Evolutionary conservation across 2,888 invertebrate species (phyloP).

Genomic region (Hemistola chrysoprasaria): DNA sequence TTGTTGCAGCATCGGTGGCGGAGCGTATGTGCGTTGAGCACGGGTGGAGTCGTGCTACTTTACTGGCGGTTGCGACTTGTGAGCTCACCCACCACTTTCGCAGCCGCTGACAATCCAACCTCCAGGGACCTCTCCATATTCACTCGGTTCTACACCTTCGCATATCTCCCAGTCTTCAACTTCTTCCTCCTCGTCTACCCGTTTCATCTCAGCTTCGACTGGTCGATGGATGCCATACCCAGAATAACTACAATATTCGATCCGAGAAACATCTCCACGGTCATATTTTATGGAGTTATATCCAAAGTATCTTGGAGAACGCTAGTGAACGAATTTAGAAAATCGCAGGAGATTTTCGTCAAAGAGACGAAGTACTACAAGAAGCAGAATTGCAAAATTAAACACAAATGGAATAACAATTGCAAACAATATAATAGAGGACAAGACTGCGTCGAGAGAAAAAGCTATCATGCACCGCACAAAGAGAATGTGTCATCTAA

Average conservation of each 20-base stretch:
- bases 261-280: constrained; percentile 88
- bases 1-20: constrained; percentile 87
- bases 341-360: constrained; percentile 52
- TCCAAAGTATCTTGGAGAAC: constrained; percentile 69
- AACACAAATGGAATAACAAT: constrained; percentile 71
- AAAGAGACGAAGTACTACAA: constrained; percentile 67
- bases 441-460: constrained; percentile 67
- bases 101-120: constrained; percentile 97
- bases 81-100: constrained; percentile 90
- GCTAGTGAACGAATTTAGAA: constrained; percentile 60
- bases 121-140: constrained; percentile 91
- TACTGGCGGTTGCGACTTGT: constrained; percentile 91
- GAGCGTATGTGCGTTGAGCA: constrained; percentile 86
- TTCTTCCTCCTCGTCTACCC: constrained; percentile 94
- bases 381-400: constrained; percentile 65
- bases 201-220: constrained; percentile 95
- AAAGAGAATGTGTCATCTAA: constrained; percentile 65
- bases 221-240: constrained; percentile 99
- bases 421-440: constrained; percentile 65
- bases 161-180: constrained; percentile 95
- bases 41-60: constrained; percentile 86
- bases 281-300: constrained; percentile 86
- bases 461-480: constrained; percentile 60
- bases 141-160: constrained; percentile 94
- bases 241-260: constrained; percentile 90